Evolutionary conservation across 1,140 invertebrate species (phyloP), one percentile per base, ranked within the genome.

Genomic region (Drosophila arizonae): DNA sequence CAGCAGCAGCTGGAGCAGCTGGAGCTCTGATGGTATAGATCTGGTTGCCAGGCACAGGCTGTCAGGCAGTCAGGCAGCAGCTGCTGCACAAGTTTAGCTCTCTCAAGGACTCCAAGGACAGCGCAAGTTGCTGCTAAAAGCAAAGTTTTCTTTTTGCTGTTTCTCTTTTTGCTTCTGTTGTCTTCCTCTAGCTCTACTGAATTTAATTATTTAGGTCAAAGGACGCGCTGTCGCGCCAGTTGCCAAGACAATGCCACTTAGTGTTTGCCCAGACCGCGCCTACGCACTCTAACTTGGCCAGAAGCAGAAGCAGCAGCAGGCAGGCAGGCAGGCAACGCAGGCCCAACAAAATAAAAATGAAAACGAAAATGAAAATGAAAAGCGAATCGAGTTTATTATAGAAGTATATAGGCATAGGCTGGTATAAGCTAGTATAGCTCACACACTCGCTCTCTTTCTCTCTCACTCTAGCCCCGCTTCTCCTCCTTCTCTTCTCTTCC

Each of bases 201-300:
- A 87, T 87, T 88, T 88, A 87, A 87, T 87, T 87, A 87, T 87
- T 87, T 88, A 77, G 82, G 84, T 87, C 82, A 87, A 82, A 88
- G 70, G 79, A 79, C 67, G 61, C 57, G 61, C 57, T 70, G 72
- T 76, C 72, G 72, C 77, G 65, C 76, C 79, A 76, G 79, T 81
- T 81, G 79, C 62, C 68, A 82, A 72, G 82, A 88, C 82, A 87
- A 87, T 87, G 82, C 51, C 72, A 81, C 81, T 85, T 78, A 60
- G 74, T 64, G 28, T 36, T 50, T 65, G 43, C 28, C 15, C 58
- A 30, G 36, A 41, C 61, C 58, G 63, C 30, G 67, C 66, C 51
- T n/a, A 54, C 51, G 43, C 21, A 9, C 41, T 50, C 36, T 39
- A 13, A 4, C 36, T 39, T 11, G 36, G 24, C n/a, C 28, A 13